Conservation (phyloP, 2,113 vertebrate genomes). For the Grallaria varia region DNA sequence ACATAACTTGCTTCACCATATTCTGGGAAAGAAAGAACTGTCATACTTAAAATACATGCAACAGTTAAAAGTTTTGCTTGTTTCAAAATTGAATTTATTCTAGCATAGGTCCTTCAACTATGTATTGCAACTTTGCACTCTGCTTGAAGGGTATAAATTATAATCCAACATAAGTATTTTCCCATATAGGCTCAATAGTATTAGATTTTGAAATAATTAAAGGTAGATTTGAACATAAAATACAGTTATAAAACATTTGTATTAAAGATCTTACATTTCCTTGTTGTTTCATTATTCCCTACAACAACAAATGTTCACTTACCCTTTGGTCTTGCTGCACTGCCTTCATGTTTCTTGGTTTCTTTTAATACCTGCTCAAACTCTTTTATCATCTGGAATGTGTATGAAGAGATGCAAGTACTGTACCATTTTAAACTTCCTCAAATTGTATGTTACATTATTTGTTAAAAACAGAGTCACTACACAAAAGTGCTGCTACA, state of each 20-base stretch:
- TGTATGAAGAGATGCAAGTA: neutral
- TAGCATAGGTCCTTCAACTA: neutral
- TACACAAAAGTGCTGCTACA: neutral
- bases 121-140: neutral
- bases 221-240: neutral
- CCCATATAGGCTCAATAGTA: neutral
- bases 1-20: neutral
- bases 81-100: neutral
- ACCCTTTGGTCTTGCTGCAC: slow-evolving; percentile 30
- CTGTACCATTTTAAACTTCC: neutral
- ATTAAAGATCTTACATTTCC: neutral
- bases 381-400: slow-evolving; percentile 56
- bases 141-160: no score
- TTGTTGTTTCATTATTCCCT: neutral
- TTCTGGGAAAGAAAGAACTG: neutral
- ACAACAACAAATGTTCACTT: slow-evolving; percentile 7
- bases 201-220: neutral
- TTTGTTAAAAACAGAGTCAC: neutral
- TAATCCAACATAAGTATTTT: no score
- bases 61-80: neutral
- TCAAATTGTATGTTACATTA: neutral
- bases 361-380: slow-evolving; percentile 57
- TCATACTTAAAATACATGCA: neutral
- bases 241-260: no score
- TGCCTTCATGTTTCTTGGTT: slow-evolving; percentile 23